These are phyloP conservation scores for Circaetus gallicus DNA, from an alignment of 2,113 vertebrate genomes.

Conservation along the genomic window DNA sequence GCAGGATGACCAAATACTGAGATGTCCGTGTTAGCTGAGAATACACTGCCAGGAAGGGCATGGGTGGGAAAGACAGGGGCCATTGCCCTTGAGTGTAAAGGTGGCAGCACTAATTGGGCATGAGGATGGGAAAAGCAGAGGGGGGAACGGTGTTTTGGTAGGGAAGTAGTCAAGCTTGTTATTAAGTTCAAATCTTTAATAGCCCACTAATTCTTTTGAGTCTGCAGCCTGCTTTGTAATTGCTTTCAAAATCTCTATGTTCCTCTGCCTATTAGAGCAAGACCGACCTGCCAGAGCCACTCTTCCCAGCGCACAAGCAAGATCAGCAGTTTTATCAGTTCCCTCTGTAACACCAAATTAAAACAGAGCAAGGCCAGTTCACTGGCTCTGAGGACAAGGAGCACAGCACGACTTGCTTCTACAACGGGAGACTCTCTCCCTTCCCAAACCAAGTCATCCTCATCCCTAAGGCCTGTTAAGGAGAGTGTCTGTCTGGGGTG, in stretches of 20 bases:
- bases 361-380: background rate
- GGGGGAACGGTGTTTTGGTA: background rate
- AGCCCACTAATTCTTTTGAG: conserved; percentile 39
- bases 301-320: background rate
- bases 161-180: conserved; percentile 34
- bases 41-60: background rate
- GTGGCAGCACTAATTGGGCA: conserved; percentile 22
- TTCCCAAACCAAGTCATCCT: background rate
- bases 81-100: background rate
- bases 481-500: rapidly evolving
- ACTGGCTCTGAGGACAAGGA: background rate
- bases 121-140: conserved; percentile 11
- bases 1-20: background rate
- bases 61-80: background rate
- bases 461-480: background rate
- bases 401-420: background rate
- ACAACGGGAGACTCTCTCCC: background rate
- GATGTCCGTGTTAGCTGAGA: background rate
- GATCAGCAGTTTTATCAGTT: background rate
- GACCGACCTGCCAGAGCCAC: background rate
- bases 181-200: conserved; percentile 48
- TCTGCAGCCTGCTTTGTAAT: conserved; percentile 22
- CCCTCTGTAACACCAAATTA: background rate
- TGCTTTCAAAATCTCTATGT: conserved; percentile 3
- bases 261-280: conserved; percentile 21